phyloP scores from a whole-genome alignment of 2,113 vertebrate species.

The Eretmochelys imbricata region DNA sequence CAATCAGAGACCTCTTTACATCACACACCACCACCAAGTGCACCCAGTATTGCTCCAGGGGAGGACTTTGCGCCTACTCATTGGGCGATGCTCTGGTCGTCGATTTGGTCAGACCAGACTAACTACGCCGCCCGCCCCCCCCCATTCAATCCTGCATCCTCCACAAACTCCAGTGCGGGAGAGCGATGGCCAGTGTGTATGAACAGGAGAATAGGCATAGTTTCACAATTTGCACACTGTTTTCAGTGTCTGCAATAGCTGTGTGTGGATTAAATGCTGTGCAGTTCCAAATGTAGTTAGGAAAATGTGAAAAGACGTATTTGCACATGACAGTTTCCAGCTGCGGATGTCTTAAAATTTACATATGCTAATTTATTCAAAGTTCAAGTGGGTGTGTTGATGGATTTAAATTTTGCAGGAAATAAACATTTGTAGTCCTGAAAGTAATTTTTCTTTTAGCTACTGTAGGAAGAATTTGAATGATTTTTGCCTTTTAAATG shows the following conservation, averaged over 20 bases:
- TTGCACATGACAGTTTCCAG: conserved; percentile 67
- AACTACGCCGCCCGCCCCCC: too few species aligned
- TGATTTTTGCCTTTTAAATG: conserved; percentile 32
- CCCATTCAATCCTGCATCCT: too few species aligned
- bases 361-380: conserved; percentile 73
- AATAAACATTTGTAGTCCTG: conserved; percentile 70
- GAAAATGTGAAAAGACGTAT: conserved; percentile 54
- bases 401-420: conserved; percentile 76
- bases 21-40: too few species aligned
- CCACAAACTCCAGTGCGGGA: too few species aligned
- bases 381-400: conserved; percentile 72
- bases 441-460: conserved; percentile 48
- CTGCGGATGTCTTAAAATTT: conserved; percentile 74
- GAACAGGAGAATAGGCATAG: not conserved
- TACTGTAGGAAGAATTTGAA: conserved; percentile 53
- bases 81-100: too few species aligned
- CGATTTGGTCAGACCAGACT: too few species aligned
- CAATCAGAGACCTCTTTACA: too few species aligned
- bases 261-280: conserved; percentile 62
- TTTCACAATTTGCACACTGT: conserved; percentile 62
- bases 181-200: not conserved
- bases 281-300: conserved; percentile 46
- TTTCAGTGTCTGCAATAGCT: conserved; percentile 54
- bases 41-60: too few species aligned
- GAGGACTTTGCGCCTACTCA: too few species aligned